Base-by-base conservation (phyloP, 2,888 invertebrate genomes). In the Heterodera filipjevi region DNA sequence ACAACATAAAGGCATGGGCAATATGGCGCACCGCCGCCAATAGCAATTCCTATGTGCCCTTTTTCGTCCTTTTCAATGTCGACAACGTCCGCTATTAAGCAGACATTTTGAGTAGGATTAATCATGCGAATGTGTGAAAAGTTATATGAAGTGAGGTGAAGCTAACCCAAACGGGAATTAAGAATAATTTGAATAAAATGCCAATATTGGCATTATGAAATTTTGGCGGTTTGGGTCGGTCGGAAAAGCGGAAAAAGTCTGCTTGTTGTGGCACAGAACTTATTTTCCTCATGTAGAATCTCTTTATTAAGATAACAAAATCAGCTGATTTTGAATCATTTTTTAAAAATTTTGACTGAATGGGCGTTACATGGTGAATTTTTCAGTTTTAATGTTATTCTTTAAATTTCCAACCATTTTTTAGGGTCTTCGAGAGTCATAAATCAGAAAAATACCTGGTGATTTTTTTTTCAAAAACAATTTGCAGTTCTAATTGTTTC, bases 11-110 rank as follows among this genome's bases (percentile, higher is more conserved):
- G 77, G 66, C 80, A 80, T 14, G 82, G 83, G 66, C 82, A 81
- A 49, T 70, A 73, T 19, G 82, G 82, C 44, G 80, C 80, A 39
- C 81, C 81, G 14, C 82, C 82, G 30, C 82, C 79, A 44, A 79
- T 79, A n/a, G 78, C 46, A 33, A 79, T 77, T 0, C 99, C 99
- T 83, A 99, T 96, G 44, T 99, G 91, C 84, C 80, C 81, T 66
- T 93, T 93, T 89, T 95, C 95, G 83, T 93, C 87, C 93, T 94
- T 32, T 96, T 97, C 10, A 96, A 96, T 1, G 96, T 96, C 33
- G 97, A 94, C 39, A 94, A 96, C 96, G 98, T 81, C 81, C 22
- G 81, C 74, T 64, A 76, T 74, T 44, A 83, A n/a, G 10, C 76
- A 75, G 10, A 82, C 46, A 35, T 71, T 68, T 30, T 68, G 77